Conservation (phyloP, 2,113 vertebrate genomes). For the Xerus inauris region DNA sequence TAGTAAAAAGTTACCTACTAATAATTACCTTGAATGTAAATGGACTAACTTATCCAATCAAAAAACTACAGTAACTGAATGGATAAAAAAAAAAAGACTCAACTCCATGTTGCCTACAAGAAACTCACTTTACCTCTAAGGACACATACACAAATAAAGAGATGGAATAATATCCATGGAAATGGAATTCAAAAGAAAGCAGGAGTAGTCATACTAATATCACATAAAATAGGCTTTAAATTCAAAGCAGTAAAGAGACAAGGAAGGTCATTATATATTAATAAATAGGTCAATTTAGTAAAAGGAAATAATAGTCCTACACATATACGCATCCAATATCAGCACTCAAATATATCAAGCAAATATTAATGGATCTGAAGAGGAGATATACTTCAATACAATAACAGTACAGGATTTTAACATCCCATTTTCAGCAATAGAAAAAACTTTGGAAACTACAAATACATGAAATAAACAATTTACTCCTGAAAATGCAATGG, state of each 20-base stretch:
- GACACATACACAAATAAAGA: neutral
- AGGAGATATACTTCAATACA: neutral
- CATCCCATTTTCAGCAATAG: neutral
- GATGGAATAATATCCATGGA: neutral
- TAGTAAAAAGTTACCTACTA: neutral
- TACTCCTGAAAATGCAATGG: neutral
- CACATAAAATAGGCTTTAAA: neutral
- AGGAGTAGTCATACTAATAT: neutral
- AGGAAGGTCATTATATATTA: neutral
- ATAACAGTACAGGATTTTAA: neutral
- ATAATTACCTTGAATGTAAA: neutral
- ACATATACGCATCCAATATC: neutral
- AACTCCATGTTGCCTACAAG: neutral
- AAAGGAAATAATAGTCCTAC: neutral
- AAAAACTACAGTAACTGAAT: neutral
- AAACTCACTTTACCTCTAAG: neutral
- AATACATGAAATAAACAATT: neutral
- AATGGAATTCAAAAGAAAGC: neutral
- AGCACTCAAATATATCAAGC: neutral
- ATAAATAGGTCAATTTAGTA: neutral
- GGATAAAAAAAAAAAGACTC: neutral
- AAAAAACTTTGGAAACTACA: neutral
- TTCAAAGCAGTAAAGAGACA: neutral
- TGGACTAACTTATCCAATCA: neutral
- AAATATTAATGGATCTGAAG: neutral